Conservation (phyloP, 1,140 invertebrate species). For the Trichonephila clavipes region DNA sequence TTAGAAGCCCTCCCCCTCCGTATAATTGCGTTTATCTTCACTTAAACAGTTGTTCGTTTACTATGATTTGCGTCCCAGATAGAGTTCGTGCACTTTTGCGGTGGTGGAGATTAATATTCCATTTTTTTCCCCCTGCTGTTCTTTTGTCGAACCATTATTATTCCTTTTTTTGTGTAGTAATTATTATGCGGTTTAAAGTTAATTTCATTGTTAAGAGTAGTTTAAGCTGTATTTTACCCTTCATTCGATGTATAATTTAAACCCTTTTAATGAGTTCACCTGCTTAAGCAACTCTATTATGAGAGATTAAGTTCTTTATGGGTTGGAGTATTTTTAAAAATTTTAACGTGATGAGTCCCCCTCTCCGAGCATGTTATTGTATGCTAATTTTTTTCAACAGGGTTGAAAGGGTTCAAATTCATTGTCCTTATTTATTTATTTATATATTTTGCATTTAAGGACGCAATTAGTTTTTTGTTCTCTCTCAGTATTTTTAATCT, state of each 20-base stretch:
- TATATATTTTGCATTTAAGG: too few relatives aligned
- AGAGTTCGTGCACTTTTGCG: slow-evolving; percentile 54
- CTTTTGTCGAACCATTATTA: background rate
- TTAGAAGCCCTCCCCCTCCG: background rate
- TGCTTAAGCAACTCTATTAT: slow-evolving; percentile 28
- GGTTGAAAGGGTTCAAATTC: too few relatives aligned
- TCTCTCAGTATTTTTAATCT: too few relatives aligned
- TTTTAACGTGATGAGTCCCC: background rate
- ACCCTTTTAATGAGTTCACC: slow-evolving; percentile 21
- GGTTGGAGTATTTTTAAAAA: background rate
- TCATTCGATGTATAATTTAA: background rate
- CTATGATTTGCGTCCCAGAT: background rate
- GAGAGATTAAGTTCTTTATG: background rate
- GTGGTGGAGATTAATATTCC: slow-evolving; percentile 24
- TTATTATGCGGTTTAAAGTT: background rate
- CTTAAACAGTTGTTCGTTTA: slow-evolving; percentile 58
- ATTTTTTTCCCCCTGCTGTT: background rate
- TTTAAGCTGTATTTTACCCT: background rate
- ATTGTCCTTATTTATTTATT: too few relatives aligned
- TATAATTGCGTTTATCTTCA: slow-evolving; percentile 60
- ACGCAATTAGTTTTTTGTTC: too few relatives aligned
- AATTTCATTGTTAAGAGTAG: background rate
- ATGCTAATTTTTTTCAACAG: too few relatives aligned
- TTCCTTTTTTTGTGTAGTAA: background rate
- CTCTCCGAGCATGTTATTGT: too few relatives aligned